These are phyloP conservation scores for Bovichtus variegatus DNA, from an alignment of 2,797 vertebrate genomes.

Conservation along the genomic window DNA sequence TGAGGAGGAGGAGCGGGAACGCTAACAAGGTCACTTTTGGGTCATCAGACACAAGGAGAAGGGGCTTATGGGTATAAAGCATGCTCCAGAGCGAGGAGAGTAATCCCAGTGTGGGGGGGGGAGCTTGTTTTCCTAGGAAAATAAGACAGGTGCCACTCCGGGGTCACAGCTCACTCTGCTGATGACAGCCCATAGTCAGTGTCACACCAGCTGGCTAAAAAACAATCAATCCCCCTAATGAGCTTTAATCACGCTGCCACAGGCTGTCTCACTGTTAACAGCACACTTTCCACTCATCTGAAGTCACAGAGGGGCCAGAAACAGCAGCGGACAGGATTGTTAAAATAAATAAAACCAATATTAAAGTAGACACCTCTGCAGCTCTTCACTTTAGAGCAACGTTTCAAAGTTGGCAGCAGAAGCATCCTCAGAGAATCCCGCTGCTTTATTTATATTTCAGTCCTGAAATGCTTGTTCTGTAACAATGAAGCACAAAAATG, in stretches of 20 bases:
- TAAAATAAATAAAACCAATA: slow-evolving; percentile 18
- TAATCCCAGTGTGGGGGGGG: slow-evolving; percentile 22
- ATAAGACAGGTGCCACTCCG: slow-evolving; percentile 28
- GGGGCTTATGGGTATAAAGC: slow-evolving; percentile 7
- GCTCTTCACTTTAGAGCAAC: slow-evolving; percentile 8
- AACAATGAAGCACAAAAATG: slow-evolving; percentile 41
- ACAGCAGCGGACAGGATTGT: slow-evolving; percentile 38
- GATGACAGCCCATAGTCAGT: slow-evolving; percentile 54
- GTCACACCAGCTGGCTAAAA: slow-evolving; percentile 71
- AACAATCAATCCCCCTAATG: slow-evolving; percentile 75
- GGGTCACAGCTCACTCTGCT: slow-evolving; percentile 58
- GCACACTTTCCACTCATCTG: slow-evolving; percentile 35
- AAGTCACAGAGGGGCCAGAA: slow-evolving; percentile 34
- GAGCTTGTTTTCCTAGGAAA: no score
- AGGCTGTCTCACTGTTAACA: slow-evolving; percentile 32
- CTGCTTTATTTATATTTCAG: slow-evolving; percentile 36
- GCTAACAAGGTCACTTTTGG: slow-evolving; percentile 23
- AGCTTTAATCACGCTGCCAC: slow-evolving; percentile 62
- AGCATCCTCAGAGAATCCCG: slow-evolving; percentile 37
- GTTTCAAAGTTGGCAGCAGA: slow-evolving; percentile 27
- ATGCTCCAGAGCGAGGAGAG: slow-evolving; percentile 9
- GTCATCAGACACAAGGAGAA: slow-evolving; percentile 19
- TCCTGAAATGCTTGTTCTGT: slow-evolving; percentile 26
- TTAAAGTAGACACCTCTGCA: slow-evolving; percentile 29
- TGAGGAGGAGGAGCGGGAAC: not conserved